Evolutionary conservation across 2,797 vertebrate genomes (phyloP).

Genomic region (Siniperca undulata): DNA sequence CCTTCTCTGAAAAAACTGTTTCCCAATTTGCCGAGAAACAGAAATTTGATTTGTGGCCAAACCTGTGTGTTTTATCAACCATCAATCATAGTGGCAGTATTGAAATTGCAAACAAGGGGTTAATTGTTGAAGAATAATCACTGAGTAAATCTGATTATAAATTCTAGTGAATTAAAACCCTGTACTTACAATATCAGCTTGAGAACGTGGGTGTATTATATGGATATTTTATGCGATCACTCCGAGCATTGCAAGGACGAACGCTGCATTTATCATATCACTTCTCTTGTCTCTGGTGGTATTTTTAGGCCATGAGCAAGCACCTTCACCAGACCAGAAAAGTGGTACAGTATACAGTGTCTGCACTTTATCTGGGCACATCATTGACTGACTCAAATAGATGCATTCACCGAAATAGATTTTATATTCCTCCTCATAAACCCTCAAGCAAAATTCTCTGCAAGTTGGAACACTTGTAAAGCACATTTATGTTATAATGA

Average conservation of each 20-base stretch:
- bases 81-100: not conserved
- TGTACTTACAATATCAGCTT: slow-evolving; percentile 14
- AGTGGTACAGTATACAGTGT: slow-evolving; percentile 66
- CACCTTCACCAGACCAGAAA: slow-evolving; percentile 66
- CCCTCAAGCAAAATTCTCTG: slow-evolving; percentile 29
- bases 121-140: not conserved
- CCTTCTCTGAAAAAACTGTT: not conserved
- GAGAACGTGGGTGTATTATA: slow-evolving; percentile 15
- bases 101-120: not conserved
- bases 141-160: not conserved
- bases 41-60: not conserved
- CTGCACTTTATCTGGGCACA: slow-evolving; percentile 68
- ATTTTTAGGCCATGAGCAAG: slow-evolving; percentile 78
- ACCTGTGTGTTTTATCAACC: not conserved
- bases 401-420: slow-evolving; percentile 59
- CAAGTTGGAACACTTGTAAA: slow-evolving; percentile 27
- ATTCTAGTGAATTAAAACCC: not conserved
- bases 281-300: slow-evolving; percentile 69
- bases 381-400: slow-evolving; percentile 44
- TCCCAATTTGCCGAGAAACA: not conserved
- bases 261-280: slow-evolving; percentile 75
- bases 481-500: slow-evolving; percentile 16
- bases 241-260: slow-evolving; percentile 69
- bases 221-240: slow-evolving; percentile 26
- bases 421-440: slow-evolving; percentile 32